Evolutionary conservation across 1,140 invertebrate species (phyloP).

Genomic region (Papilio aristodemus): DNA sequence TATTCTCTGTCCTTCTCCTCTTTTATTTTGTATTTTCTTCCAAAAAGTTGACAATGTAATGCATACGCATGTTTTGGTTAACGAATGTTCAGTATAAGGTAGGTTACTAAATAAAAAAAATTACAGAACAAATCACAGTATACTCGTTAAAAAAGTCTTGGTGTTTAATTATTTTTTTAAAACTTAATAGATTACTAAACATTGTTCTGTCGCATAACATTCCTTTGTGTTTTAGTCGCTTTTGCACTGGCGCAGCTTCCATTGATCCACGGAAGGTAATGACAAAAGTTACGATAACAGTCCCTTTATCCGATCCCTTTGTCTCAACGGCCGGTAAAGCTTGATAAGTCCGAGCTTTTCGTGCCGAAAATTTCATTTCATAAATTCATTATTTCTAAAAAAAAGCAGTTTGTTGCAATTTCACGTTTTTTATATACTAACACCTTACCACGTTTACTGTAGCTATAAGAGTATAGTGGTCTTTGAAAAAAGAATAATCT

Average conservation of each 20-base stretch:
- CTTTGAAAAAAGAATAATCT: neutral
- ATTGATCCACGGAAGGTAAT: neutral
- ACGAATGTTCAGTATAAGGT: too few species aligned
- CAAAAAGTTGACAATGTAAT: too few species aligned
- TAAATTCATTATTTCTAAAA: slow-evolving; percentile 10
- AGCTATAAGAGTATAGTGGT: too few species aligned
- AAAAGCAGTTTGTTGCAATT: too few species aligned
- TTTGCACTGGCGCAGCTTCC: slow-evolving; percentile 1
- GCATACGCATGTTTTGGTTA: too few species aligned
- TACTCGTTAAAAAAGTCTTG: too few species aligned
- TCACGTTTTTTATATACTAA: neutral
- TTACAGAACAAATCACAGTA: too few species aligned
- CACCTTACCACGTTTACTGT: neutral
- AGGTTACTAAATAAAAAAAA: too few species aligned
- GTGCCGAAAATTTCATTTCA: slow-evolving; percentile 6
- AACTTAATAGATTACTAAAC: too few species aligned
- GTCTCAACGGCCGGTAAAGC: slow-evolving; percentile 6
- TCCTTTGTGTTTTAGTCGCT: slow-evolving; percentile 7
- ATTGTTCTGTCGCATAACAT: neutral
- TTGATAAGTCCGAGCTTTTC: slow-evolving; percentile 8
- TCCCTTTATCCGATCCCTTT: neutral
- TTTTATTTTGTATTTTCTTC: too few species aligned
- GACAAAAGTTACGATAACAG: slow-evolving; percentile 16
- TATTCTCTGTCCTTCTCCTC: too few species aligned
- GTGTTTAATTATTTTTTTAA: too few species aligned